Base-by-base conservation (phyloP, 2,888 invertebrate species). In the Phrixothrix hirtus region DNA sequence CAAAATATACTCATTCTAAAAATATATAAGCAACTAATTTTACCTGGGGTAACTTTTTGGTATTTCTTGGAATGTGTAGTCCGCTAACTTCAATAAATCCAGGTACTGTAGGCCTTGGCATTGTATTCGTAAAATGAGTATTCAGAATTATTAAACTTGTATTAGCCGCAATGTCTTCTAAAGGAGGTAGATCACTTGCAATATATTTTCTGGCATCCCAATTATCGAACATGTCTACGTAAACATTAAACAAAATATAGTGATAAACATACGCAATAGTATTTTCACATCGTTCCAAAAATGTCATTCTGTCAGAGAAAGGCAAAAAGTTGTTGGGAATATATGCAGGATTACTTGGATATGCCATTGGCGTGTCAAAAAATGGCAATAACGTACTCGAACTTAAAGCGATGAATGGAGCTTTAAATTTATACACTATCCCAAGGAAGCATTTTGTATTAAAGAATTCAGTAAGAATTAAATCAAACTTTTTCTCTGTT, bases 361-460 rank as follows among this genome's bases (percentile, higher is more conserved):
- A 6, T 5, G n/a, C 41, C 7, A 36, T 1, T 14, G n/a, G 26
- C 2, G 11, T 11, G 7, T 12, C 25, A 13, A 73, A 64, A 73
- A 76, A 78, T 0, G 79, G 78, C 55, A 80, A 62, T 43, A 80
- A 43, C 2, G 75, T 73, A 46, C 78, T 77, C 0, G 82, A 79
- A 1, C 77, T 76, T 34, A 82, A 67, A 1, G 78, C 79, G 34
- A 83, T 79, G 31, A 78, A 75, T 1, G 81, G 81, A 0, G 82
- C 83, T 29, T 79, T 71, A 6, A 87, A 75, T 54, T 81, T 79
- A 64, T 86, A 77, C 0, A 83, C 83, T 21, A 88, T 70, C 0
- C 82, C 85, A 58, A 87, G 72, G 68, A 83, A 83, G 67, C 89
- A 88, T 65, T 89, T 86, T 38, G 82, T 81, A 58, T 86, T 87